Evolutionary conservation across 2,888 invertebrate species (phyloP).

Genomic region (Cybosia mesomella): DNA sequence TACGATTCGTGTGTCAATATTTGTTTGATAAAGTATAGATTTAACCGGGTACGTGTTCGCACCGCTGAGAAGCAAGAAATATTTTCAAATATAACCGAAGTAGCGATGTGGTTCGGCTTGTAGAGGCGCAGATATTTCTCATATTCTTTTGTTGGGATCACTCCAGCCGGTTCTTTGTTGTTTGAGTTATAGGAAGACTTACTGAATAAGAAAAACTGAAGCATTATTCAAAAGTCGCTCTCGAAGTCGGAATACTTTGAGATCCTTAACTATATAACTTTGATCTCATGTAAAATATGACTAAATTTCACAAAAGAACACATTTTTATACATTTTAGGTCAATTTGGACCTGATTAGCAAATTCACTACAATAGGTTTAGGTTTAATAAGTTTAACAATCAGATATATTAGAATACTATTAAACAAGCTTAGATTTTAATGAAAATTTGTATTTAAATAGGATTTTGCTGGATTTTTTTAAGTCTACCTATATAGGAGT

Average conservation of each 20-base stretch:
- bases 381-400: no score
- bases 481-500: no score
- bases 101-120: constrained; percentile 77
- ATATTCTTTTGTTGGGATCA: constrained; percentile 82
- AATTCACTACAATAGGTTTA: not conserved
- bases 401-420: no score
- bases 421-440: no score
- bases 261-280: constrained; percentile 63
- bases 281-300: constrained; percentile 48
- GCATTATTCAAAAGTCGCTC: constrained; percentile 71
- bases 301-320: constrained; percentile 45
- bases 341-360: not conserved
- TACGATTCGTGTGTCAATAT: constrained; percentile 31
- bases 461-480: no score
- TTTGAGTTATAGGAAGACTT: constrained; percentile 76
- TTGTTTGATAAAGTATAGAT: constrained; percentile 42
- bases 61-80: constrained; percentile 70
- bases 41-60: constrained; percentile 54
- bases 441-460: no score
- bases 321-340: constrained; percentile 13
- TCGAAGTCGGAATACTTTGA: constrained; percentile 57
- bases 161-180: constrained; percentile 79
- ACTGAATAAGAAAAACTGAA: constrained; percentile 77
- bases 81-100: constrained; percentile 78
- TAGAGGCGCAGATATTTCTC: constrained; percentile 79